Percentiles rank a stretch among this genome's conserved stretches.
Evolutionary conservation across 1,140 invertebrate genomes (phyloP).

Genomic region (Hetaerina americana): DNA sequence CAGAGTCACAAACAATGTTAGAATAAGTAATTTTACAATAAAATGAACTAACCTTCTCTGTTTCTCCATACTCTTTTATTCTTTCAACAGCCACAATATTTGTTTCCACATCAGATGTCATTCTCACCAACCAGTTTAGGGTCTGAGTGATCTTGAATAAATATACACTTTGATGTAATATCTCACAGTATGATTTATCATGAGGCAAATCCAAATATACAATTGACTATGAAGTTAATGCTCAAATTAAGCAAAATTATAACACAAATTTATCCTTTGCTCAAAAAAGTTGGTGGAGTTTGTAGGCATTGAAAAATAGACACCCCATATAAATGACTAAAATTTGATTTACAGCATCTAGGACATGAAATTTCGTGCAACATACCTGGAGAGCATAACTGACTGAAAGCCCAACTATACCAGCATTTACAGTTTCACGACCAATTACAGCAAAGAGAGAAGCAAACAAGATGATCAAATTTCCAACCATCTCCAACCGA

Average conservation of each 20-base stretch:
- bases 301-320: too few relatives aligned
- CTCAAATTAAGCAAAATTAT: too few relatives aligned
- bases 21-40: not conserved
- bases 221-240: too few relatives aligned
- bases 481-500: slow-evolving; percentile 82
- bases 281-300: too few relatives aligned
- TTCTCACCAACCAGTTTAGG: slow-evolving; percentile 90
- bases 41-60: slow-evolving; percentile 37
- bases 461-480: slow-evolving; percentile 80
- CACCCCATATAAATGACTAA: too few relatives aligned
- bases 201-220: too few relatives aligned
- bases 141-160: slow-evolving; percentile 92
- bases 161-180: too few relatives aligned
- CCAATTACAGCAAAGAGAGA: slow-evolving; percentile 75
- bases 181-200: too few relatives aligned
- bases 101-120: slow-evolving; percentile 93
- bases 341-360: too few relatives aligned
- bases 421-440: slow-evolving; percentile 52
- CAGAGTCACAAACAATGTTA: not conserved
- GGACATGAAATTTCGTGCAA: too few relatives aligned
- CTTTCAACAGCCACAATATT: slow-evolving; percentile 96
- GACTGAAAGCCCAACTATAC: slow-evolving; percentile 77
- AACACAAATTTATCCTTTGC: too few relatives aligned
- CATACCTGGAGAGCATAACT: slow-evolving; percentile 74
- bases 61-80: slow-evolving; percentile 91